A percentile compares a stretch with the other conserved stretches of the same genome.
phyloP scores from a whole-genome alignment of 2,113 vertebrate genomes.

The Artemisiospiza belli region DNA sequence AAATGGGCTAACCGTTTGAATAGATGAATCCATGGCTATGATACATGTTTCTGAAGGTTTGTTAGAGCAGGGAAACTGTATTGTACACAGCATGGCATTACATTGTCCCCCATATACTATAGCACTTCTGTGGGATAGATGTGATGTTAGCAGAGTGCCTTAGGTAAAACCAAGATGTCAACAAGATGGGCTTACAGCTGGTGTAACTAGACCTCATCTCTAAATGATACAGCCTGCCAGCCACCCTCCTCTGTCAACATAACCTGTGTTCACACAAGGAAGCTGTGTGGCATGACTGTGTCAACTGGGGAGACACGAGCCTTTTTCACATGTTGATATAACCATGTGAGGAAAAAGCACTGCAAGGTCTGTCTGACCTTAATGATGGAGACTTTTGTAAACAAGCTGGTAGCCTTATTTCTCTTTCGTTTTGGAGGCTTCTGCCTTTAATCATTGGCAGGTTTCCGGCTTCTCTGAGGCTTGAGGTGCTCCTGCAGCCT shows the following conservation, averaged over 20 bases:
- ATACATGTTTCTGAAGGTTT: not conserved
- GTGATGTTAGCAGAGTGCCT: conserved; percentile 1
- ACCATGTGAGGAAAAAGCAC: not conserved
- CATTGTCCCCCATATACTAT: not conserved
- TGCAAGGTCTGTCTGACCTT: not conserved
- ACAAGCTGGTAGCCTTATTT: conserved; percentile 14
- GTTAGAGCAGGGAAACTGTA: not conserved
- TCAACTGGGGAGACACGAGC: not conserved
- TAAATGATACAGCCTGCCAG: not conserved
- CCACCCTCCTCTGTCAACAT: not conserved
- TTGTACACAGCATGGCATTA: not conserved
- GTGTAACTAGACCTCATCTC: conserved; percentile 23
- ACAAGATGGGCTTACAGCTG: not conserved
- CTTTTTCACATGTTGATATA: not conserved
- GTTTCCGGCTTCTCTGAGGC: conserved; percentile 25
- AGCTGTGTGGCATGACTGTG: not conserved
- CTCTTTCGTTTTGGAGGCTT: not conserved
- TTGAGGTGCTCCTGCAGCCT: conserved; percentile 18
- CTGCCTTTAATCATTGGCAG: conserved; percentile 27
- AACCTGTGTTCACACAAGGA: not conserved
- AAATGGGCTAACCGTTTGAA: not conserved
- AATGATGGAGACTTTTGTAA: not conserved
- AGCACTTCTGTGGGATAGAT: not conserved
- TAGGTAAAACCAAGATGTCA: conserved; percentile 21
- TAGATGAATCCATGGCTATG: not conserved